Conservation (phyloP, 23 tunicate species). For the Ascidia mentula region DNA sequence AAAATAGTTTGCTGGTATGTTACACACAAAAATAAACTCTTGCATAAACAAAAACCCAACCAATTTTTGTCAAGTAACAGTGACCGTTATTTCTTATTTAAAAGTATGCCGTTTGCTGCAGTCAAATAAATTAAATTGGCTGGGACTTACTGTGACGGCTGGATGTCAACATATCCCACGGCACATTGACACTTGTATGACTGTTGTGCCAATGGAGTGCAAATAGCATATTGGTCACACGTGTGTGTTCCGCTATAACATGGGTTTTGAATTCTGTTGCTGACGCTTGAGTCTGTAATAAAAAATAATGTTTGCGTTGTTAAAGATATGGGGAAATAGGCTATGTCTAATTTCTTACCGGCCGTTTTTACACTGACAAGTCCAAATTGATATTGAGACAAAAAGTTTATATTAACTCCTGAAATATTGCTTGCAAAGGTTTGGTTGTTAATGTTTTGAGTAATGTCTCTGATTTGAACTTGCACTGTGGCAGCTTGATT, state of each 20-base stretch:
- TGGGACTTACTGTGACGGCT: constrained; percentile 7
- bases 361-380: neutral
- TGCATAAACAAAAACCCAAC: neutral
- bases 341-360: neutral
- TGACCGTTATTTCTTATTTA: too few relatives aligned
- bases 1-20: neutral
- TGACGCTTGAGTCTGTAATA: neutral
- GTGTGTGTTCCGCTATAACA: constrained; percentile 1
- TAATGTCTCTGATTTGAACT: neutral
- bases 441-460: neutral
- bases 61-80: too few relatives aligned
- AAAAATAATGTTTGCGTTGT: too few relatives aligned
- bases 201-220: neutral
- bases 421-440: neutral
- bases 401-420: neutral
- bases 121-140: constrained; percentile 8
- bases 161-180: constrained; percentile 9
- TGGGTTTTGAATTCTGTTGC: neutral
- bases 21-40: neutral
- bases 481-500: neutral
- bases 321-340: neutral
- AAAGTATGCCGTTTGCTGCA: too few relatives aligned
- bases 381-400: neutral
- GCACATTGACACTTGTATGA: neutral
- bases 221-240: neutral